Evolutionary conservation across 2,113 vertebrate species (phyloP), one percentile per base, ranked within the genome.

Genomic region (Planiliza haematocheilus): DNA sequence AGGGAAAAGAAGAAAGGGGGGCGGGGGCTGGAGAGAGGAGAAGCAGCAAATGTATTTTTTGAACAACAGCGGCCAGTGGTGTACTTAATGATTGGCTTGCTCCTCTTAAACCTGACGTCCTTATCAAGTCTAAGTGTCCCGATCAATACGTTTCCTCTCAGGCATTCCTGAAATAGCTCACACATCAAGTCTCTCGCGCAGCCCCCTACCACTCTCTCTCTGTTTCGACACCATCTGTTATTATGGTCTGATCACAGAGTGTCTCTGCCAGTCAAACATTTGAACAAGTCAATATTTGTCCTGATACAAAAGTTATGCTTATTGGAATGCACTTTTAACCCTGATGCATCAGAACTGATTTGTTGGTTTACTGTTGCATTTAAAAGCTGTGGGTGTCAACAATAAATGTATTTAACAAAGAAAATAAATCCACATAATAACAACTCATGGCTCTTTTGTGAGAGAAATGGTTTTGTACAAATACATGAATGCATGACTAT

Each of bases 31-130:
- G 8, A 21, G 30, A 0, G 49, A 30, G 49, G 48, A 20, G 73
- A 82, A 81, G 82, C 61, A 84, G 73, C 71, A 91, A 83, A 90
- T 87, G 70, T 93, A 87, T 91, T 94, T 95, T 93, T 94, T 92
- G 89, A 94, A 94, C 91, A 92, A 92, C 91, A 24, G 91, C 73
- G 85, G 92, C 93, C 94, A 92, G 94, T 91, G 89, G 85, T 94
- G 94, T 92, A 91, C 93, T 93, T 93, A 94, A 88, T 84, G 91
- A 91, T 91, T 90, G 93, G 89, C 87, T 93, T 94, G 94, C 93
- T 94, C 94, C 93, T 90, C 93, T 95, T 93, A 91, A 91, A 88
- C 77, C 81, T 86, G 85, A 91, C 72, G 91, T 91, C 90, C 91
- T 91, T 92, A 93, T 93, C 90, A 91, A 92, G 88, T 91, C 87